A percentile compares a stretch with the other conserved stretches of the same genome.
phyloP scores from a whole-genome alignment of 1,140 invertebrate species.

The Zaprionus davidi region DNA sequence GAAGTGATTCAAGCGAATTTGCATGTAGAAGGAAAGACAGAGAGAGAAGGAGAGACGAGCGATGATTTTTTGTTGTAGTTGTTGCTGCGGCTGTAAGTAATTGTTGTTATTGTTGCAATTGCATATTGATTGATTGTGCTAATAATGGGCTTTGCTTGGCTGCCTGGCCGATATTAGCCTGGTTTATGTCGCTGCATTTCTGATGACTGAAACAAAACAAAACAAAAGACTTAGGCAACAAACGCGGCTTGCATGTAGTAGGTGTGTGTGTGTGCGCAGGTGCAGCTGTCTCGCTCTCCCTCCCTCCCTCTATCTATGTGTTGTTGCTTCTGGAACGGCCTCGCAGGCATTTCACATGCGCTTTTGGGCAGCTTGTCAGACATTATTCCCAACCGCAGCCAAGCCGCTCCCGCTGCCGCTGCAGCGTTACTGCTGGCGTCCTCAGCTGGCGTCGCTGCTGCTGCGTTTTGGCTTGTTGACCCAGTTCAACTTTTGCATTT shows the following conservation, averaged over 20 bases:
- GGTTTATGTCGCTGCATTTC: slow-evolving; percentile 52
- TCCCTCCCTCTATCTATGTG: not conserved
- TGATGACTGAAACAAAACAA: slow-evolving; percentile 9
- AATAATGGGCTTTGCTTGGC: slow-evolving; percentile 34
- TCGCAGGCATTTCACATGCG: slow-evolving; percentile 1
- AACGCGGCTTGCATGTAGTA: slow-evolving; percentile 45
- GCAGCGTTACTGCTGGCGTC: slow-evolving; percentile 21
- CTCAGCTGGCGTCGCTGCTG: slow-evolving; percentile 23
- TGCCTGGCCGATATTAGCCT: slow-evolving; percentile 45
- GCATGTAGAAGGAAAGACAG: slow-evolving; percentile 47
- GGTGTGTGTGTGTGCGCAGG: not conserved
- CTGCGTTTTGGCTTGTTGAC: slow-evolving; percentile 82
- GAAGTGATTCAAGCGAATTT: slow-evolving; percentile 58
- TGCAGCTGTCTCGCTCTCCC: not conserved
- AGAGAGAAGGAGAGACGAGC: slow-evolving; percentile 14
- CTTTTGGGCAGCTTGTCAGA: slow-evolving; percentile 7
- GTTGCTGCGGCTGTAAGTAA: slow-evolving; percentile 14
- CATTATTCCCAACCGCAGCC: slow-evolving; percentile 27
- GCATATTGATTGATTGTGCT: slow-evolving; percentile 35
- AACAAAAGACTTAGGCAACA: slow-evolving; percentile 74
- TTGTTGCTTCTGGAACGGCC: slow-evolving; percentile 20
- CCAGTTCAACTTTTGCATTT: slow-evolving; percentile 84
- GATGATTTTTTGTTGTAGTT: slow-evolving; percentile 18
- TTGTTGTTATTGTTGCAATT: slow-evolving; percentile 28
- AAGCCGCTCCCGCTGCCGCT: slow-evolving; percentile 13